phyloP scores from a whole-genome alignment of 2,888 invertebrate genomes.

The Dryobota labecula region DNA sequence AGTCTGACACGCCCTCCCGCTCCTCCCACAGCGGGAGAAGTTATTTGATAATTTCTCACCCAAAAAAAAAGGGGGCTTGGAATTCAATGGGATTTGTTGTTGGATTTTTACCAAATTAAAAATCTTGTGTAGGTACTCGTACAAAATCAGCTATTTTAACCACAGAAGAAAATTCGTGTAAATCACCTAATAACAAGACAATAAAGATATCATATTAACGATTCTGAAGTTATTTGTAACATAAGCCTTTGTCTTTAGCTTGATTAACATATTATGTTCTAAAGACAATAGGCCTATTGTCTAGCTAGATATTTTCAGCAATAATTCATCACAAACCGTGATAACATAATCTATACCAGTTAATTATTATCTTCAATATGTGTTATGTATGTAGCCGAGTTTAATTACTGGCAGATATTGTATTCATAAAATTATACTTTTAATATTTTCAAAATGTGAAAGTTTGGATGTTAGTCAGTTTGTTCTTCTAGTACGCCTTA shows the following conservation, averaged over 20 bases:
- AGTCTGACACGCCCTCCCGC: too few relatives aligned
- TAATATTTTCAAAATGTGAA: not conserved
- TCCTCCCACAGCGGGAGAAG: too few relatives aligned
- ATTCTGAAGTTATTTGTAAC: not conserved
- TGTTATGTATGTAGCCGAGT: not conserved
- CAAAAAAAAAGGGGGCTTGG: too few relatives aligned
- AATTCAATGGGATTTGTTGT: too few relatives aligned
- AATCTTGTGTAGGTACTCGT: not conserved
- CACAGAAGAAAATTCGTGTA: not conserved
- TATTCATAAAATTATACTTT: not conserved
- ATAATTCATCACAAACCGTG: slow-evolving; percentile 1
- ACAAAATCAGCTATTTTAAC: not conserved
- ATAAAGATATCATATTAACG: not conserved
- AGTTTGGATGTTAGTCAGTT: too few relatives aligned
- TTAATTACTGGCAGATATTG: slow-evolving; percentile 5
- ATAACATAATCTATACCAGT: not conserved
- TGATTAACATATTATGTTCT: too few relatives aligned
- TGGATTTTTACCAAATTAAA: not conserved
- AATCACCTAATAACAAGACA: not conserved
- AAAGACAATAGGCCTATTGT: too few relatives aligned
- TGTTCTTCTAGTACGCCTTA: too few relatives aligned
- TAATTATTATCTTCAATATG: not conserved
- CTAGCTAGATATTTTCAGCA: too few relatives aligned
- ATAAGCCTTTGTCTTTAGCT: not conserved
- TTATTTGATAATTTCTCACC: too few relatives aligned